Conservation (phyloP, 2,888 invertebrate genomes). For the Metallyticus violacea region DNA sequence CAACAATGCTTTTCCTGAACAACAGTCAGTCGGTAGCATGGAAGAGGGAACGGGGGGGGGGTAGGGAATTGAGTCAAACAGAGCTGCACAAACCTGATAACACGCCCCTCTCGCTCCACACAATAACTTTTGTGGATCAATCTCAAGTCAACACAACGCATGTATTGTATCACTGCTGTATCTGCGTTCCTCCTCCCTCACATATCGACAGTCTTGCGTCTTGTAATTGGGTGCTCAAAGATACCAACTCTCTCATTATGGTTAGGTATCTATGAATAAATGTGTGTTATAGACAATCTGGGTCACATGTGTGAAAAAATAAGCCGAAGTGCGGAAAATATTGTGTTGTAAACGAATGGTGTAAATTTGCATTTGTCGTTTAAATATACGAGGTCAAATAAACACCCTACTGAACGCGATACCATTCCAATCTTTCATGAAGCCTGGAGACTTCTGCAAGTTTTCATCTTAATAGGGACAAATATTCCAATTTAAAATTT, state of each 20-base stretch:
- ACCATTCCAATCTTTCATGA: no score
- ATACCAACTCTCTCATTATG: neutral
- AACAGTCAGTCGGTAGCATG: neutral
- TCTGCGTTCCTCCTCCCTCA: neutral
- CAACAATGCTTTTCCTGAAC: neutral
- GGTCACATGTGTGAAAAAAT: no score
- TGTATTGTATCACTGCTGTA: neutral
- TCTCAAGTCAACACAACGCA: neutral
- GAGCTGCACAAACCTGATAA: constrained; percentile 10
- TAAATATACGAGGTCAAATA: no score
- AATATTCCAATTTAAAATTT: no score
- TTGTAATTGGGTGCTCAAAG: neutral
- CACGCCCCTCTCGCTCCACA: neutral
- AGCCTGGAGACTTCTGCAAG: no score
- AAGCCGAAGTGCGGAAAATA: no score
- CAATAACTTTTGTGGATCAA: neutral
- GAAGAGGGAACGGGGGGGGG: neutral
- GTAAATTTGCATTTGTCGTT: no score
- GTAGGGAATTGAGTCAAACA: neutral
- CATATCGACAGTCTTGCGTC: neutral
- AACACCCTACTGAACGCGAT: no score
- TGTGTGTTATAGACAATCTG: no score
- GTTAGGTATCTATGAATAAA: no score
- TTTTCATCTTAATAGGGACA: no score
- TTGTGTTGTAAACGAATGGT: no score